A percentile compares a stretch with the other conserved stretches of the same genome.
phyloP scores from a whole-genome alignment of 2,113 vertebrate genomes.

The Polyodon spathula region DNA sequence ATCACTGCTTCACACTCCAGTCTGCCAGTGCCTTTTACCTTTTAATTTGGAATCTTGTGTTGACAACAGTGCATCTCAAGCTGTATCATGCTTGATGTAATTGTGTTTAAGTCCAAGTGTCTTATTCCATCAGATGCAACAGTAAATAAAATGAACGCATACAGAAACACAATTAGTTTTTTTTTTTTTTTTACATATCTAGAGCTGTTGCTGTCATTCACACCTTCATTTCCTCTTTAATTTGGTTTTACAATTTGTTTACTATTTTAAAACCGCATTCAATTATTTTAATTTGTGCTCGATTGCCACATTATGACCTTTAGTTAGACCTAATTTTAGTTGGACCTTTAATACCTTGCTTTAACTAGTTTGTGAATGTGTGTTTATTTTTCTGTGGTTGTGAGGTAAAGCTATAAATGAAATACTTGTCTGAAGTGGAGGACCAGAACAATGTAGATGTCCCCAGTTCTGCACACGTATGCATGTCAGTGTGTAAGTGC shows the following conservation, averaged over 20 bases:
- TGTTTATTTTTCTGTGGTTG: too few relatives aligned
- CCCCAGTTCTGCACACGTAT: not conserved
- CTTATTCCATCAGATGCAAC: not conserved
- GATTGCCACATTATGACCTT: conserved; percentile 21
- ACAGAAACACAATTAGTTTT: conserved; percentile 23
- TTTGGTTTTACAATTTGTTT: conserved; percentile 9
- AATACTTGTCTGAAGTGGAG: too few relatives aligned
- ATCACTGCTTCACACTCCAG: conserved; percentile 8
- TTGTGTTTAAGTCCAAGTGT: not conserved
- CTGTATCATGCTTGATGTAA: not conserved
- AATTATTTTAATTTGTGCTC: conserved; percentile 13
- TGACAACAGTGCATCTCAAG: not conserved
- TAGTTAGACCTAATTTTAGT: too few relatives aligned
- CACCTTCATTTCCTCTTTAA: conserved; percentile 9
- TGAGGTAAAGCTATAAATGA: too few relatives aligned
- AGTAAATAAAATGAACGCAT: conserved; percentile 18
- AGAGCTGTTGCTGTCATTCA: conserved; percentile 10
- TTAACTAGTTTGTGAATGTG: too few relatives aligned
- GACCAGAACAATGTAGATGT: conserved; percentile 1
- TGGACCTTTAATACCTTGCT: too few relatives aligned
- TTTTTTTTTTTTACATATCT: not conserved
- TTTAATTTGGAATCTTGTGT: not conserved
- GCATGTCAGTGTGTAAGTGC: too few relatives aligned
- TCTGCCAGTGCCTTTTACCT: not conserved
- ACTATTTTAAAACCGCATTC: not conserved